Conservation (phyloP, 2,113 vertebrate genomes). For the Xyrauchen texanus region DNA sequence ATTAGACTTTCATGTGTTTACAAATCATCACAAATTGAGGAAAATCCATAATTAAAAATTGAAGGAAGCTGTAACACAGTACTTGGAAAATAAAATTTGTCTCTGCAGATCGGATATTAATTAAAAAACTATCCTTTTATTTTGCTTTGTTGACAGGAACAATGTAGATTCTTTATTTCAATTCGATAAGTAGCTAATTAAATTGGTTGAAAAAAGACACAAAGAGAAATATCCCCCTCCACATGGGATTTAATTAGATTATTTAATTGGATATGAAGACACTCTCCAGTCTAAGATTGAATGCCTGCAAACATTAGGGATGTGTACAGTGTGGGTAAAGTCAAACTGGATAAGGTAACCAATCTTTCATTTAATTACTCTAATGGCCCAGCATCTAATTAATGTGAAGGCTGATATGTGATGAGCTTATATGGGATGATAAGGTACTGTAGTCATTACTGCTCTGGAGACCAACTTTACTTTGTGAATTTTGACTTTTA, state of each 20-base stretch:
- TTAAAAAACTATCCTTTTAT: constrained; percentile 41
- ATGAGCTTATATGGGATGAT: constrained; percentile 38
- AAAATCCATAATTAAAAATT: constrained; percentile 31
- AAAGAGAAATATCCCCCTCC: constrained; percentile 58
- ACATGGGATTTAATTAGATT: constrained; percentile 57
- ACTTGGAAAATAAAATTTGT: constrained; percentile 53
- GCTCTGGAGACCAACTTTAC: constrained; percentile 11
- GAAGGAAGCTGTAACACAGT: constrained; percentile 16
- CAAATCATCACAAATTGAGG: constrained; percentile 45
- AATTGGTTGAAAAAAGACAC: constrained; percentile 60
- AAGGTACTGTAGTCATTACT: constrained; percentile 53
- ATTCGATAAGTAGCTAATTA: constrained; percentile 64
- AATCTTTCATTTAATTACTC: constrained; percentile 53
- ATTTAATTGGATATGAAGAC: constrained; percentile 47
- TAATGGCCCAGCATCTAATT: constrained; percentile 55
- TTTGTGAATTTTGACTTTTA: constrained; percentile 9
- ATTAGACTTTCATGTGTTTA: constrained; percentile 37
- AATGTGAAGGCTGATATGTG: constrained; percentile 43
- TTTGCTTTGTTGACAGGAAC: constrained; percentile 32
- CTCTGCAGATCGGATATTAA: constrained; percentile 44
- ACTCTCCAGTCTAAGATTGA: constrained; percentile 41
- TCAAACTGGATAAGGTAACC: constrained; percentile 47
- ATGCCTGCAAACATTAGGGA: constrained; percentile 41
- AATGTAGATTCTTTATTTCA: constrained; percentile 52
- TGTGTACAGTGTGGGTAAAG: constrained; percentile 41